phyloP scores from a whole-genome alignment of 2,797 vertebrate genomes.

The Perodicticus potto region DNA sequence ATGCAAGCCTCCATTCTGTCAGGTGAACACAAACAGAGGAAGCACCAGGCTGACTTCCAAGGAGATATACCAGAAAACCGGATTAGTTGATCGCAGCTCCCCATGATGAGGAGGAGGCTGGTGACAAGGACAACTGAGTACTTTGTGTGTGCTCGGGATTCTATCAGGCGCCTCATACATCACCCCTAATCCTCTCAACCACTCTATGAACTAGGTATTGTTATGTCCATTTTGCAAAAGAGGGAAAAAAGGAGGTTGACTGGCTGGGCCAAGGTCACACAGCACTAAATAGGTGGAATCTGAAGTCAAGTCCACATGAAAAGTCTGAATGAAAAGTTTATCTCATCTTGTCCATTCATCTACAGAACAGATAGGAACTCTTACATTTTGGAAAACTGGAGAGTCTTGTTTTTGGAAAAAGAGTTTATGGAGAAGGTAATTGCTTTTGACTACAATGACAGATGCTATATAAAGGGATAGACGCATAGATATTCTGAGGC shows the following conservation, averaged over 20 bases:
- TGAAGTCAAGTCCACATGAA: not conserved
- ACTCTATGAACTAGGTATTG: not conserved
- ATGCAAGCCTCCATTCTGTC: not conserved
- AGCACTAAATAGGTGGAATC: not conserved
- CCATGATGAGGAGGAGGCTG: not conserved
- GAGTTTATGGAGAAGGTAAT: conserved; percentile 41
- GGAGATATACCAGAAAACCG: not conserved
- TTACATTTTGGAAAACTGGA: conserved; percentile 31
- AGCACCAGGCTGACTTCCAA: not conserved
- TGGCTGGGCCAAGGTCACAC: not conserved
- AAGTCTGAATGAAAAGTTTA: not conserved
- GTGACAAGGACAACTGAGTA: not conserved
- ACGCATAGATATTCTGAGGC: not conserved
- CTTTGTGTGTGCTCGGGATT: not conserved
- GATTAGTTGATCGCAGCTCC: not conserved
- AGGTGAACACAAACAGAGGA: not conserved
- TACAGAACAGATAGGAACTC: not conserved
- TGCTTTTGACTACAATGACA: not conserved
- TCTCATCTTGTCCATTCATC: not conserved
- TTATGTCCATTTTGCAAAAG: not conserved
- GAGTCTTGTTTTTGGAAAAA: conserved; percentile 19
- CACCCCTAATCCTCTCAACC: not conserved
- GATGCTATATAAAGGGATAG: not conserved
- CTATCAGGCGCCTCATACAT: not conserved
- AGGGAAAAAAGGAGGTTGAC: not conserved